Conservation (phyloP, 2,888 invertebrate species). For the Leptinotarsa peninsularis region DNA sequence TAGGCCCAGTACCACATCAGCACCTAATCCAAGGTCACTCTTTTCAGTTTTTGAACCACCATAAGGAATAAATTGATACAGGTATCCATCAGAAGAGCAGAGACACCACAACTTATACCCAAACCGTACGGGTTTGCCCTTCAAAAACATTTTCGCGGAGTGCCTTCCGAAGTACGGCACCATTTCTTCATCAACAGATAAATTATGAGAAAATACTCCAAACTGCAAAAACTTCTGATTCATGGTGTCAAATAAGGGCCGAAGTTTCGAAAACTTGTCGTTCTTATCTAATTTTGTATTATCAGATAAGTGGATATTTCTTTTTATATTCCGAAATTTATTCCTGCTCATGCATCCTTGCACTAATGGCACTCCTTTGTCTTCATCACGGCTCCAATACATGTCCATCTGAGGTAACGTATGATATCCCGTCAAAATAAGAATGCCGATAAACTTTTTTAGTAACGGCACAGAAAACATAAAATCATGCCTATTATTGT, state of each 20-base stretch:
- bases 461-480: conserved; percentile 1
- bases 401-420: conserved; percentile 6
- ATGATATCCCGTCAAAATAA: conserved; percentile 21
- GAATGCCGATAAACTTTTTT: conserved; percentile 23
- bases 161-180: conserved; percentile 42
- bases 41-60: no score
- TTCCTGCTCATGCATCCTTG: not conserved
- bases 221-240: conserved; percentile 43
- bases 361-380: conserved; percentile 21
- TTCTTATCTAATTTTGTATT: conserved; percentile 14
- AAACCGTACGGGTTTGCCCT: conserved; percentile 54
- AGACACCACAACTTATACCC: conserved; percentile 54
- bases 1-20: conserved; percentile 43
- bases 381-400: conserved; percentile 24
- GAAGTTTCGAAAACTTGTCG: conserved; percentile 15
- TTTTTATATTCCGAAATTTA: conserved; percentile 6
- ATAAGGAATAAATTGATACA: conserved; percentile 30
- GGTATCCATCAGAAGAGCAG: conserved; percentile 49
- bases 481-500: conserved; percentile 33
- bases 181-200: conserved; percentile 32
- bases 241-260: conserved; percentile 48
- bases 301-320: conserved; percentile 20
- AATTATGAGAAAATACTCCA: not conserved
- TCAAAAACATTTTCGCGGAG: conserved; percentile 54
- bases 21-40: conserved; percentile 32